Percentiles rank a stretch among this genome's conserved stretches.
These are phyloP conservation scores for Agrilus cyanescens DNA, from an alignment of 2,888 invertebrate species.

Conservation along the genomic window DNA sequence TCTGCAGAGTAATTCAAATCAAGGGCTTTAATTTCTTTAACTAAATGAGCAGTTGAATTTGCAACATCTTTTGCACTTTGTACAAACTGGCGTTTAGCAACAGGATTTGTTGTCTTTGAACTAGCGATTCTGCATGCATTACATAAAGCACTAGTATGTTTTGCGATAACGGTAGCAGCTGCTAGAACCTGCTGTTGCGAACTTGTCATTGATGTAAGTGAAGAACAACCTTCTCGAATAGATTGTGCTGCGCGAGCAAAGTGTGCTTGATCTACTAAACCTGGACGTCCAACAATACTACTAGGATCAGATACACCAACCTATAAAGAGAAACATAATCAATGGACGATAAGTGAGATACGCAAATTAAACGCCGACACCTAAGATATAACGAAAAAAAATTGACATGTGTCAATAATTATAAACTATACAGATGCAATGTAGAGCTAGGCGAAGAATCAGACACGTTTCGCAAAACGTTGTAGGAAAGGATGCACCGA, in stretches of 20 bases:
- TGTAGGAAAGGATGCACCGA: too few relatives aligned
- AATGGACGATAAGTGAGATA: neutral
- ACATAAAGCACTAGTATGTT: conserved; percentile 90
- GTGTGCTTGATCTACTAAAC: conserved; percentile 79
- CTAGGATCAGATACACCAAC: conserved; percentile 88
- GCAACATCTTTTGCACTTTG: conserved; percentile 97
- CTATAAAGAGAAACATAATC: conserved; percentile 23
- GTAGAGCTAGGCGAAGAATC: too few relatives aligned
- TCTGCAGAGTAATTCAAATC: conserved; percentile 75
- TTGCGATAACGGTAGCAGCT: conserved; percentile 88
- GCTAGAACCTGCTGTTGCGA: conserved; percentile 76
- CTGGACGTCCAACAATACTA: conserved; percentile 77
- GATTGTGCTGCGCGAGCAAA: conserved; percentile 81
- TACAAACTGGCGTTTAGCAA: conserved; percentile 92
- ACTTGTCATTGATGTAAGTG: conserved; percentile 56
- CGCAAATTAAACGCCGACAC: neutral
- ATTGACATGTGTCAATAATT: too few relatives aligned
- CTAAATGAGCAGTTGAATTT: conserved; percentile 85
- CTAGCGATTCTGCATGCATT: conserved; percentile 92
- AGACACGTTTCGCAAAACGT: too few relatives aligned
- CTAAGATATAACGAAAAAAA: too few relatives aligned
- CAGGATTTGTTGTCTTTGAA: conserved; percentile 77
- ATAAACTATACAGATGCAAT: too few relatives aligned
- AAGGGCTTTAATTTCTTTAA: conserved; percentile 85
- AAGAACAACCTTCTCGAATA: conserved; percentile 80